phyloP scores from a whole-genome alignment of 2,113 vertebrate genomes.

The Microtus richardsoni region DNA sequence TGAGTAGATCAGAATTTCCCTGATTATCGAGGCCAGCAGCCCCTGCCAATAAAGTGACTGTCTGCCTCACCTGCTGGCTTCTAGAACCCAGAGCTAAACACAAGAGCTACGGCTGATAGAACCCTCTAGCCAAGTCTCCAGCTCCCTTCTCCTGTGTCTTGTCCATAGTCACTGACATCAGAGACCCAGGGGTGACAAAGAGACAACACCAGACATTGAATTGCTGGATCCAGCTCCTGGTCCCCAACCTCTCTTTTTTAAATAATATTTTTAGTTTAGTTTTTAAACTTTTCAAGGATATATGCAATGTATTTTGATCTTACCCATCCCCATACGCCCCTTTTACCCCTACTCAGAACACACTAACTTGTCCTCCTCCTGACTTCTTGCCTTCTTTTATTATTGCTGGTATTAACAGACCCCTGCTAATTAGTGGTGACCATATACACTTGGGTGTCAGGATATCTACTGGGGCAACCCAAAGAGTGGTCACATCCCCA shows the following conservation, averaged over 20 bases:
- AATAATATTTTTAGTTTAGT: neutral
- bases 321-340: neutral
- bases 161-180: neutral
- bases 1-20: neutral
- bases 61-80: neutral
- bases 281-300: neutral
- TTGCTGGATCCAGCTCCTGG: neutral
- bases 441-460: neutral
- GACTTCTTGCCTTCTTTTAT: neutral
- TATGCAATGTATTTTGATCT: neutral
- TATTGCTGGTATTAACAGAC: neutral
- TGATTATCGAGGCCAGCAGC: neutral
- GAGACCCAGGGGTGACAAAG: neutral
- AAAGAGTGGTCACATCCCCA: neutral
- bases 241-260: neutral
- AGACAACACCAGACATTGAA: neutral
- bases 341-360: neutral
- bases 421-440: neutral
- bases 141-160: neutral
- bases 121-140: neutral
- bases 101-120: neutral
- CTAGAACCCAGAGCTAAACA: neutral
- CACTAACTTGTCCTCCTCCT: neutral
- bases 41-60: too few relatives aligned
- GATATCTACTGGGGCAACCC: neutral